These are phyloP conservation scores for Dinocampus coccinellae DNA, from an alignment of 2,888 invertebrate species.

Conservation along the genomic window DNA sequence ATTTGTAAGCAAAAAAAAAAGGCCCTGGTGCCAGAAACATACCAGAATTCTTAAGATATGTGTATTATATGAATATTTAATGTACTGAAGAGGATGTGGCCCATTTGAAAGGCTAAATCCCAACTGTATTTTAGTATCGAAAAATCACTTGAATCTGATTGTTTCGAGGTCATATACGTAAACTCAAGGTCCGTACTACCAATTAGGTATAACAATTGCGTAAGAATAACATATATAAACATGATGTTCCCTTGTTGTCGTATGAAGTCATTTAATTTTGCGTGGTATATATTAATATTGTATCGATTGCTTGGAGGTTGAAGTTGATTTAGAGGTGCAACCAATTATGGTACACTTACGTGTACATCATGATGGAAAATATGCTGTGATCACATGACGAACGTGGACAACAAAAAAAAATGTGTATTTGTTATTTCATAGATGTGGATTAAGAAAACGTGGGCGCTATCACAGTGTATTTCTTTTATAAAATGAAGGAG, in stretches of 20 bases:
- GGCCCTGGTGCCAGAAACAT: neutral
- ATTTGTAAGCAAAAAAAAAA: neutral
- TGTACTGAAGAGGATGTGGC: conserved; percentile 1
- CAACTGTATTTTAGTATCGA: neutral
- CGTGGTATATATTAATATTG: conserved; percentile 12
- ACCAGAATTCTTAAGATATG: neutral
- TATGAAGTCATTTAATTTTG: neutral
- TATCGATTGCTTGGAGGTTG: neutral
- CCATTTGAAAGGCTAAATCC: neutral
- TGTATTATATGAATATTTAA: neutral
- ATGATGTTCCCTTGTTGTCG: neutral
- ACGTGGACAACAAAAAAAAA: neutral
- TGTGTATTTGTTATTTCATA: neutral
- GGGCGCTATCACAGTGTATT: conserved; percentile 1
- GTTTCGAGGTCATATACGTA: conserved; percentile 24
- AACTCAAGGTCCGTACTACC: conserved; percentile 32
- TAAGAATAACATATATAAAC: conserved; percentile 24
- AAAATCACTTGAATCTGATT: conserved; percentile 26
- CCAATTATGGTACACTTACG: neutral
- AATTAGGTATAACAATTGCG: conserved; percentile 32
- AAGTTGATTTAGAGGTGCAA: neutral
- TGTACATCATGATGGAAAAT: neutral
- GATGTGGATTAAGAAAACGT: conserved; percentile 2
- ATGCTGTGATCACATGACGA: neutral
- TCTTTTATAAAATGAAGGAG: conserved; percentile 11